These are phyloP conservation scores for Tetramorium parvispinum DNA, from an alignment of 1,140 invertebrate genomes.

Conservation along the genomic window DNA sequence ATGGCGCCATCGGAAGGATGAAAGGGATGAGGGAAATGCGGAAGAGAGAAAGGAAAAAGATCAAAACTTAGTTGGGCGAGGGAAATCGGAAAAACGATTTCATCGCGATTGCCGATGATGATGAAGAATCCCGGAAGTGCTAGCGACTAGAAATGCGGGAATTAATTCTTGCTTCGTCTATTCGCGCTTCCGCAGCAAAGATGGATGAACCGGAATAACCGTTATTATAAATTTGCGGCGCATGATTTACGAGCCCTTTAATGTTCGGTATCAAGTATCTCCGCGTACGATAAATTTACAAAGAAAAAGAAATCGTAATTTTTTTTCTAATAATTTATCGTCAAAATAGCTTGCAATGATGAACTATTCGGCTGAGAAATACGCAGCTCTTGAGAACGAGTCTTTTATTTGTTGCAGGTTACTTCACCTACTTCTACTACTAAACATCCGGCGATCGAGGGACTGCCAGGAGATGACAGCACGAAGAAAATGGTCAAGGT, in stretches of 20 bases:
- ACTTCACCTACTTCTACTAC: constrained; percentile 81
- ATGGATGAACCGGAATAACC: neutral
- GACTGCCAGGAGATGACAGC: neutral
- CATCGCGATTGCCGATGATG: neutral
- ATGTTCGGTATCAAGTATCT: neutral
- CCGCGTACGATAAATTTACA: neutral
- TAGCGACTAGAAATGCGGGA: neutral
- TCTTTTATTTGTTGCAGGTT: constrained; percentile 77
- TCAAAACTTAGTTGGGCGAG: constrained; percentile 1
- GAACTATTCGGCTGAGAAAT: neutral
- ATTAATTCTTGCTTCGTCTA: constrained; percentile 8
- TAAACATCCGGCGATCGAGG: neutral
- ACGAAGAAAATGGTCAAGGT: neutral
- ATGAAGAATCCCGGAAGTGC: constrained; percentile 35
- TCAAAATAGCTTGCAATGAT: neutral
- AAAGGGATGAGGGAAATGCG: neutral
- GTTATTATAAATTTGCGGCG: neutral
- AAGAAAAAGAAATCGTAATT: neutral
- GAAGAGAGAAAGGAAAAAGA: neutral
- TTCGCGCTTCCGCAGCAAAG: neutral
- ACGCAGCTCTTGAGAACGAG: neutral
- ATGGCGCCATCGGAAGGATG: neutral
- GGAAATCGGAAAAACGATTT: constrained; percentile 33
- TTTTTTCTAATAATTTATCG: neutral
- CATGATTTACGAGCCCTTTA: neutral